Percentiles rank a stretch among this genome's conserved stretches.
Evolutionary conservation across 2,797 vertebrate species (phyloP).

Genomic region (Bradypodion ventrale): DNA sequence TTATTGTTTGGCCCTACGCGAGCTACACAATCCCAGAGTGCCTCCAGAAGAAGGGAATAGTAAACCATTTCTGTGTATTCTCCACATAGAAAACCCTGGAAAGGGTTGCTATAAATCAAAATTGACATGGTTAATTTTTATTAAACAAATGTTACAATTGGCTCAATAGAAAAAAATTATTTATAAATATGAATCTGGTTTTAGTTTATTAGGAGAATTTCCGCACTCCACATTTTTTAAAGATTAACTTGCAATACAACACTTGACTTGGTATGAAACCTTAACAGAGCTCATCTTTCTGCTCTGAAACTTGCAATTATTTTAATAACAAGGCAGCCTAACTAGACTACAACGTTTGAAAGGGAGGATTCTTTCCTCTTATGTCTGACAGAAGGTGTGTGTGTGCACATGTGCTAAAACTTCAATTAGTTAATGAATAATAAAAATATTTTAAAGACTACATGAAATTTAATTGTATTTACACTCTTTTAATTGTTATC

Average conservation of each 20-base stretch:
- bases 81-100: no score
- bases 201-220: constrained; percentile 29
- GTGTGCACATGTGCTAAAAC: no score
- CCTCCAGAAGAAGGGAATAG: no score
- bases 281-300: constrained; percentile 20
- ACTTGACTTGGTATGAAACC: neutral
- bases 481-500: neutral
- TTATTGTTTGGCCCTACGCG: no score
- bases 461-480: constrained; percentile 1
- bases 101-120: no score
- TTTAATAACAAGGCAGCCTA: neutral
- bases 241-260: neutral
- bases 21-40: no score
- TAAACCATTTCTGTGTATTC: no score
- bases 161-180: neutral
- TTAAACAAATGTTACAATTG: neutral
- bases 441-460: neutral
- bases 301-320: constrained; percentile 4
- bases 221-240: no score
- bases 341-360: neutral
- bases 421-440: neutral
- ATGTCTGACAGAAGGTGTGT: no score
- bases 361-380: neutral
- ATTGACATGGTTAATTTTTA: no score
- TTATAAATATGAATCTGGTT: constrained; percentile 40